Base-by-base conservation (phyloP, 2,797 vertebrate species). In the Pantherophis alleghaniensis region DNA sequence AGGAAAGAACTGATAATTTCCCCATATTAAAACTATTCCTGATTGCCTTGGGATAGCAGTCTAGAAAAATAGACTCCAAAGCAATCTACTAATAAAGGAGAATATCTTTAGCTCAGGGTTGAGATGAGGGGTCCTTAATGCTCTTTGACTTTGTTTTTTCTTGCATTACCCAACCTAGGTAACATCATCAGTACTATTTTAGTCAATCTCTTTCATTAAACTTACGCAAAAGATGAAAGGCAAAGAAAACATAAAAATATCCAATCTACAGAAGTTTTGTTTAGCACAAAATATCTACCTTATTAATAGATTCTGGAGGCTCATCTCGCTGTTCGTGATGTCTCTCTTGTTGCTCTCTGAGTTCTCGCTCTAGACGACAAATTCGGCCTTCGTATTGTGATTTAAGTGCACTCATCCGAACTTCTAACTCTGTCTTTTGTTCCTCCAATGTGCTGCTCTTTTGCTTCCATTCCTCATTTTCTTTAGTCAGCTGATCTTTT, bases 351-450 rank as follows among this genome's bases (percentile, higher is more conserved):
- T 99, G 99, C 74, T 99, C 99, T 28, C 99, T 97, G 28, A 99
- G 98, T 93, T 99, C 99, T 92, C 99, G 98, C 96, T 99, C 99
- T 95, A 99, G 98, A 5, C 99, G 98, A 97, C 98, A 98, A 94
- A 99, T 98, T 1, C 99, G 98, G 1, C 99, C 99, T 96, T 99
- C 99, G 0, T 99, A 99, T n/a, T 99, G 99, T 0, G 99, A 99
- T 95, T 99, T 99, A 0, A 99, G 98, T 0, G 99, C 99, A 0
- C 98, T 99, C 97, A 99, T 98, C 26, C 99, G 98, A 90, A 99
- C 99, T 95, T 99, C 99, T 94, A 99, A 59, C 93, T 99, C 99
- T 3, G 99, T 99, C n/a, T 98, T 98, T 97, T 99, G 99, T 93
- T 98, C 98, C 86, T 98, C 98, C 92, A 98, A 92, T 1, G 96